phyloP scores from a whole-genome alignment of 2,797 vertebrate species.

The Enteromius mattozi region DNA sequence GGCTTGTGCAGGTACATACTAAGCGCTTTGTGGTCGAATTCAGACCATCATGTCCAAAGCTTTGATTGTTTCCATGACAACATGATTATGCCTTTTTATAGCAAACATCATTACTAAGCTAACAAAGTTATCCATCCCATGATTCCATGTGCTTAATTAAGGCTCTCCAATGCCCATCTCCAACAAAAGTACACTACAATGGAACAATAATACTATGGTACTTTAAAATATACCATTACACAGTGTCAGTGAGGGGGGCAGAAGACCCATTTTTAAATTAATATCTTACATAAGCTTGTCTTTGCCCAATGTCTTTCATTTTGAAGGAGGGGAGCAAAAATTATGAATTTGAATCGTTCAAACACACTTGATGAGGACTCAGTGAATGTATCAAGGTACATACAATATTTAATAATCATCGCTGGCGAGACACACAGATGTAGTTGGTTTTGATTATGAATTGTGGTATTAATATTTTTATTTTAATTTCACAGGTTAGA shows the following conservation, averaged over 20 bases:
- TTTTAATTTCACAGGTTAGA: slow-evolving; percentile 46
- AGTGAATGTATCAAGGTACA: slow-evolving; percentile 56
- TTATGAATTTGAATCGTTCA: slow-evolving; percentile 70
- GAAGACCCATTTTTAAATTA: slow-evolving; percentile 18
- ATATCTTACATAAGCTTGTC: slow-evolving; percentile 40
- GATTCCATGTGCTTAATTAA: background rate
- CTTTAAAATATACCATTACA: slow-evolving; percentile 1
- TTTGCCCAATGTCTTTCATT: slow-evolving; percentile 44
- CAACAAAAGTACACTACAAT: background rate
- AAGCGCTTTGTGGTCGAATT: background rate
- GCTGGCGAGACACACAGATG: background rate
- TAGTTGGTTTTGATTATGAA: background rate
- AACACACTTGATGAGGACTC: slow-evolving; percentile 63
- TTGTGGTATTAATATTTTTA: background rate
- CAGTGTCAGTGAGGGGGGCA: slow-evolving; percentile 1
- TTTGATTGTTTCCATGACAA: slow-evolving; percentile 16
- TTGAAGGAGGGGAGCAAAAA: slow-evolving; percentile 73
- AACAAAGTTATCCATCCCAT: background rate
- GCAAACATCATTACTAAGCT: slow-evolving; percentile 5
- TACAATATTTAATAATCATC: slow-evolving; percentile 54
- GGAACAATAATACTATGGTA: background rate
- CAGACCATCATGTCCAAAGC: background rate
- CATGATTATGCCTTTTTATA: background rate
- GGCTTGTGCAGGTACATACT: slow-evolving; percentile 68
- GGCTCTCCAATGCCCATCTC: background rate